These are phyloP conservation scores for Cataglyphis altisquamis DNA, from an alignment of 2,888 invertebrate genomes.

Conservation along the genomic window DNA sequence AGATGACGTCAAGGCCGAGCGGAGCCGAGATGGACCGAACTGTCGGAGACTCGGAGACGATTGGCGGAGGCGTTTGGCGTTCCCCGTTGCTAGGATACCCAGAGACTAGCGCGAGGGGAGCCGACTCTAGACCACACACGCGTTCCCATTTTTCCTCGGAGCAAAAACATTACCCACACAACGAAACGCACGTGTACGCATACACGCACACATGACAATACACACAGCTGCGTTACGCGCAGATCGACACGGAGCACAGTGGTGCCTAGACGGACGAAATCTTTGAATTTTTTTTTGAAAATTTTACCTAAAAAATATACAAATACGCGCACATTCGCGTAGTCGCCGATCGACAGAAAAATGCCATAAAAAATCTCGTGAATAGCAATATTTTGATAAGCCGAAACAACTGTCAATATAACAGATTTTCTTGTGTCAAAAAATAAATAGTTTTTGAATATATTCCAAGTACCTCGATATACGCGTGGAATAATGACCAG, in stretches of 20 bases:
- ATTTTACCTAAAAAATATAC: neutral
- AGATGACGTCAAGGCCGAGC: slow-evolving; percentile 81
- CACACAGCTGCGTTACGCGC: slow-evolving; percentile 35
- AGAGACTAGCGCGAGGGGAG: slow-evolving; percentile 68
- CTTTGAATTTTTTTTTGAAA: slow-evolving; percentile 6
- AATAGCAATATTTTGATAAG: neutral
- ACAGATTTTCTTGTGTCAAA: neutral
- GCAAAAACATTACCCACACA: slow-evolving; percentile 84
- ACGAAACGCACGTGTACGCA: slow-evolving; percentile 69
- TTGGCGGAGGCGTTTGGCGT: slow-evolving; percentile 78
- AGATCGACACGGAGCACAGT: slow-evolving; percentile 4
- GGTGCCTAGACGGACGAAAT: slow-evolving; percentile 19
- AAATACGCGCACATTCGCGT: neutral
- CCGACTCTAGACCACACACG: slow-evolving; percentile 84
- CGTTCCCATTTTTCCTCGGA: slow-evolving; percentile 84
- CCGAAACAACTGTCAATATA: neutral
- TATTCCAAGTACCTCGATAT: neutral
- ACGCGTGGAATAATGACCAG: neutral
- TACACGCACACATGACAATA: slow-evolving; percentile 28
- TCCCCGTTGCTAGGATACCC: slow-evolving; percentile 84
- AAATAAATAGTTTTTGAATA: neutral
- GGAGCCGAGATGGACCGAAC: slow-evolving; percentile 77
- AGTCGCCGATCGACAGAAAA: neutral
- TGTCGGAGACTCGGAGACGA: slow-evolving; percentile 57
- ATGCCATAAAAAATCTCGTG: neutral